These are phyloP conservation scores for Penaeus vannamei DNA, from an alignment of 1,140 invertebrate genomes.

Conservation along the genomic window DNA sequence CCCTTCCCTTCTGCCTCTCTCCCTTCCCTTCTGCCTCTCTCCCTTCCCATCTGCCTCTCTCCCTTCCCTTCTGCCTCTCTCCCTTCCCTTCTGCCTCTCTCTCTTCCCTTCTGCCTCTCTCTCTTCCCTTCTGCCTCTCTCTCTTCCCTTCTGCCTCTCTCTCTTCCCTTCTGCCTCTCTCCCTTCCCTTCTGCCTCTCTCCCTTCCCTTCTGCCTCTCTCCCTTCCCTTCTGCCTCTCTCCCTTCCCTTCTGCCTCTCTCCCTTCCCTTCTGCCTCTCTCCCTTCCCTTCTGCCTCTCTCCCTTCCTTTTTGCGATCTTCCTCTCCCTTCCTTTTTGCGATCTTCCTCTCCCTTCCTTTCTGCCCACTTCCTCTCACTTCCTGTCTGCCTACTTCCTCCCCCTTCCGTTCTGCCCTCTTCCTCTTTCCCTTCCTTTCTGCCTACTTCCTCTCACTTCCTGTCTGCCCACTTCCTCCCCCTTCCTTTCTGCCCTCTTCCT, in stretches of 20 bases:
- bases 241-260: neutral
- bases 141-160: no score
- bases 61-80: neutral
- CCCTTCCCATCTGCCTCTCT: constrained; percentile 11
- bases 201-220: no score
- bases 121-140: neutral
- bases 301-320: neutral
- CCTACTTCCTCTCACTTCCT: neutral
- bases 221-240: neutral
- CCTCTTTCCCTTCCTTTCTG: neutral
- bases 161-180: no score
- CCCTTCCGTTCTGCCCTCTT: neutral
- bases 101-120: neutral
- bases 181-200: no score
- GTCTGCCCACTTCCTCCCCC: neutral
- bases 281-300: neutral
- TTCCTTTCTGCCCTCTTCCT: neutral
- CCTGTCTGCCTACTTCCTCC: neutral
- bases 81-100: neutral
- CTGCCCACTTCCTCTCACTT: no score
- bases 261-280: neutral
- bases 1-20: neutral
- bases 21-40: neutral
- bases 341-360: neutral
- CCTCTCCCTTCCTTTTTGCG: neutral